A percentile compares a stretch with the other conserved stretches of the same genome.
These are phyloP conservation scores for Geotrupes spiniger DNA, from an alignment of 2,888 invertebrate species.

Conservation along the genomic window DNA sequence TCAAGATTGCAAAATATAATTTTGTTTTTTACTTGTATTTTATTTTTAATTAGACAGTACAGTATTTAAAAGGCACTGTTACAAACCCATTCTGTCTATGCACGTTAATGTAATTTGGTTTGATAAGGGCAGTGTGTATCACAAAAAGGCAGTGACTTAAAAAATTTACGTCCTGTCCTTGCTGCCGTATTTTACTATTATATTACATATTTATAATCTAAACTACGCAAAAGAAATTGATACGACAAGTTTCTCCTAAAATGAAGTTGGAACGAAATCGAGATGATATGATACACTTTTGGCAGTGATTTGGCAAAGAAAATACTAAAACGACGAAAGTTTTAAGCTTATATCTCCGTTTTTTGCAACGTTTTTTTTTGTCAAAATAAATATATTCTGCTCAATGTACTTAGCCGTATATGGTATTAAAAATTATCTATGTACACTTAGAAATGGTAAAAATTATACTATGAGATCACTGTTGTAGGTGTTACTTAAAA, in stretches of 20 bases:
- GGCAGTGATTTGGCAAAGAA: constrained; percentile 22
- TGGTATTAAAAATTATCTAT: constrained; percentile 22
- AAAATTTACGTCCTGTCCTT: constrained; percentile 22
- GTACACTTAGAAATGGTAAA: constrained; percentile 23
- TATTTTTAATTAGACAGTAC: constrained; percentile 34
- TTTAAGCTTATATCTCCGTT: constrained; percentile 12
- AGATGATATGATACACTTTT: constrained; percentile 19
- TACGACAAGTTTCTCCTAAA: constrained; percentile 8
- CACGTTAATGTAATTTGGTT: constrained; percentile 33
- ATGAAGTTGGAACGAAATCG: constrained; percentile 4
- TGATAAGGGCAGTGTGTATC: constrained; percentile 42
- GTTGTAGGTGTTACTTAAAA: constrained; percentile 31
- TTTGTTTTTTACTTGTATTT: constrained; percentile 28
- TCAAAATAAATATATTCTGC: constrained; percentile 21
- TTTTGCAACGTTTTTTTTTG: constrained; percentile 11
- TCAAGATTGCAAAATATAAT: constrained; percentile 45
- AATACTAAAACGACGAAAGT: constrained; percentile 8
- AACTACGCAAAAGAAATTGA: constrained; percentile 13
- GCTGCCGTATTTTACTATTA: constrained; percentile 19
- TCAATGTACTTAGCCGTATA: constrained; percentile 16
- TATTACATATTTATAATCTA: constrained; percentile 10
- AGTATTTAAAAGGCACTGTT: constrained; percentile 43
- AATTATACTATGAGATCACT: constrained; percentile 42
- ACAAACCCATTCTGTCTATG: constrained; percentile 36
- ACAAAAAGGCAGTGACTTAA: constrained; percentile 43